Base-by-base conservation (phyloP, 2,888 invertebrate genomes). In the Clivina fossor region DNA sequence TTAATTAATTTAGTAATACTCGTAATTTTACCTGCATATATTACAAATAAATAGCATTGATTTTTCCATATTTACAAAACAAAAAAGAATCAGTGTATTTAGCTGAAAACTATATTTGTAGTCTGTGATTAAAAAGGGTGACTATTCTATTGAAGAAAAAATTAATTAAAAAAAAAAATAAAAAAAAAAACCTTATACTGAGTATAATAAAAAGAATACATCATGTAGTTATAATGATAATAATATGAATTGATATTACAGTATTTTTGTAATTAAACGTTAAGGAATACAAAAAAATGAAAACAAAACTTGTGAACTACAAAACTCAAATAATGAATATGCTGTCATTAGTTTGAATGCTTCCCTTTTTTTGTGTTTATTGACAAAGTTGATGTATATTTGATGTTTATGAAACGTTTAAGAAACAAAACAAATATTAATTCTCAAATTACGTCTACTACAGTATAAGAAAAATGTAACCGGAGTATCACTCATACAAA, bases 111-210 rank as follows among this genome's bases (percentile, higher is more conserved):
- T 55, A 37, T 55, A 55, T 46, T 66, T 71, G 72, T 73, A 73
- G 73, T 72, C 74, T 74, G 74, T 74, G 74, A 74, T 74, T 71
- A 71, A 70, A 62, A 67, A 72, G 71, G 73, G 73, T 74, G 73
- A 72, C 73, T 73, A 72, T 71, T 68, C 66, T 71, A 72, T 72
- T 73, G 71, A 72, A 16, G 8, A 20, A 13, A 50, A 38, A 19
- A 40, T 28, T 22, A 33, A 38, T 38, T 8, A 33, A 33, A 33
- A 11, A 33, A 37, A 38, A 38, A 16, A 16, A 18, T 16, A 46
- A 46, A 18, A 9, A 30, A 40, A 43, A 43, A 16, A 51, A 51
- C 32, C 24, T 40, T 41, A 43, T 28, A 50, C 38, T 43, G 44
- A 47, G 38, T 47, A 38, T 38, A 20, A n/a, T n/a, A n/a, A n/a